phyloP scores from a whole-genome alignment of 2,888 invertebrate genomes.

The Parnassius smintheus region DNA sequence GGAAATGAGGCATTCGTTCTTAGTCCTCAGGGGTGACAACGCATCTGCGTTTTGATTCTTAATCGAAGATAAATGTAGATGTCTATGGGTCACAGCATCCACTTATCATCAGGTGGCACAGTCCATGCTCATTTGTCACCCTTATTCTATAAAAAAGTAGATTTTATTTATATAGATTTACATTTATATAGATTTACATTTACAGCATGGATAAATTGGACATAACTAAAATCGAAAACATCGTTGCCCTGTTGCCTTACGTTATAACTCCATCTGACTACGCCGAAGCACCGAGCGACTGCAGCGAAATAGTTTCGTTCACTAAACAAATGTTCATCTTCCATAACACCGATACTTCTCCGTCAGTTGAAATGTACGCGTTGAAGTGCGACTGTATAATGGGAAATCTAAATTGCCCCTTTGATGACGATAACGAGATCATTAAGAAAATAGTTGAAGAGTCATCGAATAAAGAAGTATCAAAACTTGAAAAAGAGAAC shows the following conservation, averaged over 20 bases:
- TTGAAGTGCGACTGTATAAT: conserved; percentile 45
- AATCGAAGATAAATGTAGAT: too few relatives aligned
- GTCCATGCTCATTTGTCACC: too few relatives aligned
- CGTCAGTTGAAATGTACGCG: conserved; percentile 37
- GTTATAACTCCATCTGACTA: conserved; percentile 21
- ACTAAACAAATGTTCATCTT: conserved; percentile 31
- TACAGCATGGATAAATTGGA: conserved; percentile 41
- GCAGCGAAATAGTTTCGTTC: conserved; percentile 32
- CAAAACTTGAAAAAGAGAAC: conserved; percentile 39
- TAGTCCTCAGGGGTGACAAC: too few relatives aligned
- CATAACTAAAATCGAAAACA: conserved; percentile 43
- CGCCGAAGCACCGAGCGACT: not conserved
- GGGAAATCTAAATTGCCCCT: conserved; percentile 48
- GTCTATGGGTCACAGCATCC: too few relatives aligned
- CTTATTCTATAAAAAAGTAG: too few relatives aligned
- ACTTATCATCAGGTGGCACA: too few relatives aligned
- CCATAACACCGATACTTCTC: conserved; percentile 3
- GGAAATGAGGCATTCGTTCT: too few relatives aligned
- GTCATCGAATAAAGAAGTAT: conserved; percentile 27
- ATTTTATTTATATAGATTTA: not conserved
- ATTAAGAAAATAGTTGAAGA: conserved; percentile 34
- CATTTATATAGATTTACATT: not conserved
- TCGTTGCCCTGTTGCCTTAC: conserved; percentile 45
- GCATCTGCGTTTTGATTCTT: too few relatives aligned
- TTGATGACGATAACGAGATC: conserved; percentile 42